Percentiles rank a stretch among this genome's conserved stretches.
These are phyloP conservation scores for Phalangium opilio DNA, from an alignment of 2,888 invertebrate species.

Conservation along the genomic window DNA sequence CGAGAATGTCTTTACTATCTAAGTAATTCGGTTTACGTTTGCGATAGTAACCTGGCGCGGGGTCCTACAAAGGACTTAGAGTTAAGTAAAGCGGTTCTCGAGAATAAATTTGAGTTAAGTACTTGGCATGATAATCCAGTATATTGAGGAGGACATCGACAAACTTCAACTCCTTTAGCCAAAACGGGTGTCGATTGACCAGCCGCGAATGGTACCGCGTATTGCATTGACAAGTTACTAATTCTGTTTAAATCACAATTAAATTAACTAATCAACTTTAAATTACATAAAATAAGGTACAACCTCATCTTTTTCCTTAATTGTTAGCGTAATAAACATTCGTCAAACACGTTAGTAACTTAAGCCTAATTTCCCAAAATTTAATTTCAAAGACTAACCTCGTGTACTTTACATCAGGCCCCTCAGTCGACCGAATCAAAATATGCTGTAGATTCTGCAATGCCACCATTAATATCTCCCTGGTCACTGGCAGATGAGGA, in stretches of 20 bases:
- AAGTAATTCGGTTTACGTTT: constrained; percentile 42
- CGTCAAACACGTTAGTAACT: no score
- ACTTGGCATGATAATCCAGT: constrained; percentile 76
- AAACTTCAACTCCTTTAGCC: constrained; percentile 68
- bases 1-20: constrained; percentile 56
- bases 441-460: constrained; percentile 70
- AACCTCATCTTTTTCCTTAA: constrained; percentile 1
- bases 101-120: background rate
- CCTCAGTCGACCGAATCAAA: constrained; percentile 53
- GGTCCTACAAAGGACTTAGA: constrained; percentile 26
- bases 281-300: constrained; percentile 16
- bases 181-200: constrained; percentile 39
- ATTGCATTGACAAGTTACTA: constrained; percentile 64
- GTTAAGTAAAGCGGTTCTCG: background rate
- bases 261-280: background rate
- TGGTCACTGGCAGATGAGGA: constrained; percentile 42
- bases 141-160: constrained; percentile 65
- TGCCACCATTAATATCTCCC: constrained; percentile 76
- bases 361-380: no score
- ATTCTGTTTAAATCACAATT: constrained; percentile 38
- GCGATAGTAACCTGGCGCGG: constrained; percentile 57
- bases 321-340: constrained; percentile 3
- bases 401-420: constrained; percentile 36
- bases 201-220: constrained; percentile 43
- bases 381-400: constrained; percentile 23